Conservation (phyloP, 2,797 vertebrate species). For the Pyrocephalus nanus region DNA sequence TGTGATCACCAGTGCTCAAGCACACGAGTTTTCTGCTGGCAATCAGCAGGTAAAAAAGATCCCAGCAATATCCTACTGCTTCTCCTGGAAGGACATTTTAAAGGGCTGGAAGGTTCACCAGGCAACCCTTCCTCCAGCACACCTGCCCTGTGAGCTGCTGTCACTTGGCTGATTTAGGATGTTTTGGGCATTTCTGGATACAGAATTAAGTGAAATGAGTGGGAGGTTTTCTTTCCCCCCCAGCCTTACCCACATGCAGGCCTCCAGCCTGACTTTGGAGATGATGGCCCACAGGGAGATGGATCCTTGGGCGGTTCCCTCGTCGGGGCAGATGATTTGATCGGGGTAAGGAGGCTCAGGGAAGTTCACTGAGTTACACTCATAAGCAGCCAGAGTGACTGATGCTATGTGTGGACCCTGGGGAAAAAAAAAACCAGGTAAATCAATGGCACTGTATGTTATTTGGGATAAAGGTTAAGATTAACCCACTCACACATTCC, state of each 20-base stretch:
- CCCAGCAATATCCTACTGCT: background rate
- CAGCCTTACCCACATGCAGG: conserved; percentile 98
- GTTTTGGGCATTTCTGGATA: background rate
- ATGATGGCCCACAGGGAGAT: conserved; percentile 95
- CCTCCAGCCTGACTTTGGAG: conserved; percentile 98
- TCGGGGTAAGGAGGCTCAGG: conserved; percentile 98
- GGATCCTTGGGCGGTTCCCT: conserved; percentile 75
- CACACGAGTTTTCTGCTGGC: background rate
- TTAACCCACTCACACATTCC: background rate
- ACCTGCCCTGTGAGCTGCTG: background rate
- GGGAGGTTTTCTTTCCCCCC: background rate
- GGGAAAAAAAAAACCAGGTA: background rate
- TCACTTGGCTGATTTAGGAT: background rate
- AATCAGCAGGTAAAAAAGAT: background rate
- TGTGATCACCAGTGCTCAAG: background rate
- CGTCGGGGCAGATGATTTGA: conserved; percentile 91
- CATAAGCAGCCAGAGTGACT: conserved; percentile 96
- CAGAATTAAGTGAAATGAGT: background rate
- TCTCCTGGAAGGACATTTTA: background rate
- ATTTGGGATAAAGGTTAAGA: background rate
- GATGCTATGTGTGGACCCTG: conserved; percentile 95
- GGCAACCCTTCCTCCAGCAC: background rate
- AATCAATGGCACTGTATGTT: background rate
- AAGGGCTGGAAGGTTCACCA: background rate
- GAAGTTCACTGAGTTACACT: conserved; percentile 97